Evolutionary conservation across 2,797 vertebrate genomes (phyloP), one percentile per base, ranked within the genome.

Genomic region (Calcarius lapponicus): DNA sequence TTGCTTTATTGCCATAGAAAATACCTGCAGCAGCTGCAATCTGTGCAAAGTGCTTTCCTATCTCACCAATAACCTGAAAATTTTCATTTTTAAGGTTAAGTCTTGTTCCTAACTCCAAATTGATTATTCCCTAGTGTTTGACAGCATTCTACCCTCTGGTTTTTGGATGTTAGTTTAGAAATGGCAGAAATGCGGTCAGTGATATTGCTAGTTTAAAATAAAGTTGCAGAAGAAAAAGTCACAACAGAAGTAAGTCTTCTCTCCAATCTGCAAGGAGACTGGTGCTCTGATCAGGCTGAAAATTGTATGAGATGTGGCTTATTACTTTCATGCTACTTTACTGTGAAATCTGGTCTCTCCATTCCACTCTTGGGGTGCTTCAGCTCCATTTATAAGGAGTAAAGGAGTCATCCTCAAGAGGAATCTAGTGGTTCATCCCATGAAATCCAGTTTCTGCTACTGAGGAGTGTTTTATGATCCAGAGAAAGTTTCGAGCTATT

Each of bases 321-420:
- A 29, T n/a, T 61, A 26, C 7, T 61, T 47, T 24, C 29, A 26
- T 0, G 1, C 11, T 54, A n/a, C 2, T 0, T 24, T 43, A 47
- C 7, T 36, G 32, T 42, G 60, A 47, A 65, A 62, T 74, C 26
- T 80, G 29, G 21, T 10, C 21, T 80, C 61, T 34, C 32, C 22
- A 16, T 82, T 80, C 54, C 51, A 24, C 42, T 71, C 11, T 42
- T 32, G 42, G n/a, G 31, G 38, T 82, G 42, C 18, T 73, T 76
- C 13, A 19, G 2, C 14, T 78, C 36, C 20, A 45, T 67, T 40
- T 74, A 31, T 38, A 36, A 83, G 31, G 15, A 54, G 7, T 28
- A 57, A 87, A 53, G 13, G 24, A 47, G 7, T 62, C 36, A 36
- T 36, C 36, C 36, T 36, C 31, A 51, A 64, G 56, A 19, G 12